A percentile compares a stretch with the other conserved stretches of the same genome.
These are phyloP conservation scores for Pantelozetes paolii DNA, from an alignment of 2,888 invertebrate genomes.

Conservation along the genomic window DNA sequence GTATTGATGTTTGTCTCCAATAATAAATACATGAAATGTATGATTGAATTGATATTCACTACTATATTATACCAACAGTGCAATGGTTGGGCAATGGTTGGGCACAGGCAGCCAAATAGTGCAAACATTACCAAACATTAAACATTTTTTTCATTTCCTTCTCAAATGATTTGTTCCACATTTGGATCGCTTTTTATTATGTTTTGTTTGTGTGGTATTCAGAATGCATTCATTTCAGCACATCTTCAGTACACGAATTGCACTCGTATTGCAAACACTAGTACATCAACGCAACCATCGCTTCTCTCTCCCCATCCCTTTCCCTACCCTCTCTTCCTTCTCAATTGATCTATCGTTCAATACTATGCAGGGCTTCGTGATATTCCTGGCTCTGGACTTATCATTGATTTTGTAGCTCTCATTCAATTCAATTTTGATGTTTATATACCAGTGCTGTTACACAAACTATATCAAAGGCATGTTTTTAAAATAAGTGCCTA, in stretches of 20 bases:
- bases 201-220: constrained; percentile 31
- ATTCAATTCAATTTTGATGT: neutral
- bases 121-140: constrained; percentile 24
- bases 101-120: neutral
- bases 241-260: constrained; percentile 25
- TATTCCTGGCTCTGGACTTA: neutral
- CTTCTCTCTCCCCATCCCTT: constrained; percentile 4
- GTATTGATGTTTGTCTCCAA: constrained; percentile 9
- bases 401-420: constrained; percentile 29
- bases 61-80: neutral
- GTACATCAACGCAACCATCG: neutral
- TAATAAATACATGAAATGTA: constrained; percentile 11
- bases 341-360: neutral
- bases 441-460: constrained; percentile 1
- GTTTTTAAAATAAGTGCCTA: constrained; percentile 14
- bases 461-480: constrained; percentile 2
- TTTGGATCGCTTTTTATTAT: constrained; percentile 21
- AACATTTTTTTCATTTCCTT: constrained; percentile 29
- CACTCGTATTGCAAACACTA: constrained; percentile 4
- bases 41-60: neutral
- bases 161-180: constrained; percentile 31
- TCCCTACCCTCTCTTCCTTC: constrained; percentile 17
- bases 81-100: neutral
- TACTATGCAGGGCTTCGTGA: neutral
- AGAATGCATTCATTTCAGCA: constrained; percentile 31